phyloP scores from a whole-genome alignment of 2,113 vertebrate species.

The Mobula birostris region DNA sequence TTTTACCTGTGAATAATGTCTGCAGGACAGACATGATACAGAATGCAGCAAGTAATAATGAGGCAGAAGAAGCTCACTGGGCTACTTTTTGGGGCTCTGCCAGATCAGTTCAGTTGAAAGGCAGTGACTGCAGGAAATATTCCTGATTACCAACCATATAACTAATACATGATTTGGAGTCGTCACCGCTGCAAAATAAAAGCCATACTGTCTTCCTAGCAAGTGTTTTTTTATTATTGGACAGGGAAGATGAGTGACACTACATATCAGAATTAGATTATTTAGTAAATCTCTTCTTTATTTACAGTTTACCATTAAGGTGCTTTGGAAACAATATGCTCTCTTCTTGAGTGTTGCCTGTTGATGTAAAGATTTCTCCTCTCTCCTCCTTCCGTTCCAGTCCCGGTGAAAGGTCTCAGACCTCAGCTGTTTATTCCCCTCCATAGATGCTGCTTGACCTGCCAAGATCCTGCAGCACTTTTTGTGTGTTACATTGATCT shows the following conservation, averaged over 20 bases:
- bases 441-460: too few species aligned
- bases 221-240: background rate
- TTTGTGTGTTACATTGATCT: background rate
- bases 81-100: background rate
- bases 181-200: background rate
- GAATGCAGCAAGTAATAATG: background rate
- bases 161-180: too few species aligned
- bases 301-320: background rate
- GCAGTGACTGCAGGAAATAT: too few species aligned
- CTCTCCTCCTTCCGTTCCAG: background rate
- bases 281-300: background rate
- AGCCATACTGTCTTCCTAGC: background rate
- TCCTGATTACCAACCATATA: too few species aligned
- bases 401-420: too few species aligned
- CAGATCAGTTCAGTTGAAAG: background rate
- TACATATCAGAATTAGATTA: background rate
- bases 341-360: background rate
- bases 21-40: background rate
- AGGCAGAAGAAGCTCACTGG: background rate
- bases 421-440: too few species aligned
- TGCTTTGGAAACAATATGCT: background rate
- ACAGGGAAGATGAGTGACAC: background rate
- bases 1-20: background rate
- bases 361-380: background rate
- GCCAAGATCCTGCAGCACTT: too few species aligned